phyloP scores from a whole-genome alignment of 2,113 vertebrate genomes.

The Strix aluco region DNA sequence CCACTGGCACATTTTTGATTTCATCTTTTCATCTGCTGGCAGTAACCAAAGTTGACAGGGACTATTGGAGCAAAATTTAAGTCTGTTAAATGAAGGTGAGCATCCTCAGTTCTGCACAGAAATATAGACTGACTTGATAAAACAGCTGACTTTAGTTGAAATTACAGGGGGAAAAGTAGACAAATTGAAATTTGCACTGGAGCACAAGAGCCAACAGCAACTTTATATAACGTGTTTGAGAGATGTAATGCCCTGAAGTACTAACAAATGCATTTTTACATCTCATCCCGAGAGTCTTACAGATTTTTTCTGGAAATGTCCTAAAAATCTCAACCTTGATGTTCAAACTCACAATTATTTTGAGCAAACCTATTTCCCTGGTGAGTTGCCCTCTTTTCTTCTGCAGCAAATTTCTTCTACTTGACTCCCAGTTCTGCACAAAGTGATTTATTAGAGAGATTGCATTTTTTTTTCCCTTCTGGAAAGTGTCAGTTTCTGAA shows the following conservation, averaged over 20 bases:
- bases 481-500: slow-evolving; percentile 68
- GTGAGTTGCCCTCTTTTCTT: slow-evolving; percentile 61
- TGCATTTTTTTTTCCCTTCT: slow-evolving; percentile 56
- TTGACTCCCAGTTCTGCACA: slow-evolving; percentile 63
- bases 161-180: not conserved
- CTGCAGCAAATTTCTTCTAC: slow-evolving; percentile 57
- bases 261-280: not conserved
- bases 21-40: not conserved
- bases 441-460: slow-evolving; percentile 69
- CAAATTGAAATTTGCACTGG: not conserved
- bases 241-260: not conserved
- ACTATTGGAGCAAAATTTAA: not conserved
- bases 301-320: not conserved
- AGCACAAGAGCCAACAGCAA: not conserved
- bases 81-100: not conserved
- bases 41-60: not conserved
- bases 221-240: not conserved
- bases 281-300: not conserved
- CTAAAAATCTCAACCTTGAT: slow-evolving; percentile 47
- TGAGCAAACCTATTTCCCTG: slow-evolving; percentile 53
- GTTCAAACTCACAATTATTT: slow-evolving; percentile 39
- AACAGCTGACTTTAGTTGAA: not conserved
- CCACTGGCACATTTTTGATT: not conserved
- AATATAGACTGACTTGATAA: not conserved
- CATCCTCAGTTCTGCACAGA: not conserved